A percentile compares a stretch with the other conserved stretches of the same genome.
Evolutionary conservation across 2,888 invertebrate genomes (phyloP).

Genomic region (Beris chalybata): DNA sequence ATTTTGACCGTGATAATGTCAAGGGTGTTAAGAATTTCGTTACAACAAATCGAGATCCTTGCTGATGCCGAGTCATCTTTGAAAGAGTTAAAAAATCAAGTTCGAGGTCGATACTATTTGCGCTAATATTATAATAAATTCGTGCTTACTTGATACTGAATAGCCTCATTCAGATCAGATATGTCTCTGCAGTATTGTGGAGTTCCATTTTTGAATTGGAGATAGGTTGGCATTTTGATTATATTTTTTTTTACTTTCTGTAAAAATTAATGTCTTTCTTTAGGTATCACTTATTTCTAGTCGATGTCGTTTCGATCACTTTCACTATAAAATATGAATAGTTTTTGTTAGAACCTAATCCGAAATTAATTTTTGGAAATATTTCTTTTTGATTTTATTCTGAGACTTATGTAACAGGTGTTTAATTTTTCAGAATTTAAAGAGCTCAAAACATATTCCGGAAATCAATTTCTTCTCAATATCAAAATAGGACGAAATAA

Average conservation of each 20-base stretch:
- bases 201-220: constrained; percentile 56
- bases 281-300: constrained; percentile 22
- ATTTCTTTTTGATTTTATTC: too few species aligned
- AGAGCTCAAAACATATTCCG: too few species aligned
- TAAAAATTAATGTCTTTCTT: constrained; percentile 4
- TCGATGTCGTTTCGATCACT: constrained; percentile 27
- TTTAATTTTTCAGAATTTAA: too few species aligned
- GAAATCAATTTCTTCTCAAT: too few species aligned
- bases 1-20: too few species aligned
- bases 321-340: constrained; percentile 22
- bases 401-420: too few species aligned
- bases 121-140: neutral
- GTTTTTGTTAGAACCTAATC: neutral
- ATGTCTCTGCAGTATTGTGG: constrained; percentile 56
- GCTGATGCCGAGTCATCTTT: neutral
- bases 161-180: constrained; percentile 55
- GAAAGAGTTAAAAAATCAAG: neutral
- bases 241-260: too few species aligned
- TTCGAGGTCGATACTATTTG: neutral
- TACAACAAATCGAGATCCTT: too few species aligned
- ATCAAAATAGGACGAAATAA: too few species aligned
- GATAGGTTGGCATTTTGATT: constrained; percentile 45
- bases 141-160: constrained; percentile 57
- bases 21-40: neutral
- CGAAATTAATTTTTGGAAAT: constrained; percentile 3